Base-by-base conservation (phyloP, 2,113 vertebrate species). In the Clarias macrocephalus region DNA sequence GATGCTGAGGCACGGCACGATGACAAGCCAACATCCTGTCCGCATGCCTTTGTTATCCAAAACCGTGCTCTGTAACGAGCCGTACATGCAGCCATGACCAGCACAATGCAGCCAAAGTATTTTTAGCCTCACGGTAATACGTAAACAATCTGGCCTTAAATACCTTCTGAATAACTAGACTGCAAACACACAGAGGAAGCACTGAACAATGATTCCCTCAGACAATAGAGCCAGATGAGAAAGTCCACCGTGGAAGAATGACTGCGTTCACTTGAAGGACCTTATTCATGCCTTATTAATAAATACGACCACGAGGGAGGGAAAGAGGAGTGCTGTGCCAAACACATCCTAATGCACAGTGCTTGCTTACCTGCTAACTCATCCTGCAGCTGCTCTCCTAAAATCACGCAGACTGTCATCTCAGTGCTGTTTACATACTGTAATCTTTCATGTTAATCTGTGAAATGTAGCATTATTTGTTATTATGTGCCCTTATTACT, bases 81-180 rank as follows among this genome's bases (percentile, higher is more conserved):
- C 66, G 59, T 80, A 30, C 66, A 56, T 18, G 66, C 48, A 62
- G 80, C 48, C 52, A 75, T 25, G 60, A 42, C 79, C 4, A 76
- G 76, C 79, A 62, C 59, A 83, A 80, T 81, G 75, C 83, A 79
- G 80, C 30, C 28, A 9, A 60, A 60, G 21, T 89, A 89, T 89
- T 88, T 89, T 88, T 88, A 89, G 86, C 73, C 28, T 25, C 83
- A 37, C 52, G 18, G 52, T 81, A 82, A 85, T 82, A 85, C 88
- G 85, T 48, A 89, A 89, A 79, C 88, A 63, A 89, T 87, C 85
- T 85, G n/a, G 68, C 48, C 86, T 87, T 86, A 75, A 84, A 87
- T 81, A 87, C 82, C 66, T 81, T 76, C 83, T 72, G 73, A 85
- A 79, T 79, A 56, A 85, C 68, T 66, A 68, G 59, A 59, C 65